phyloP scores from a whole-genome alignment of 92 coral and sea anemone species.

The Meandrina meandrites region DNA sequence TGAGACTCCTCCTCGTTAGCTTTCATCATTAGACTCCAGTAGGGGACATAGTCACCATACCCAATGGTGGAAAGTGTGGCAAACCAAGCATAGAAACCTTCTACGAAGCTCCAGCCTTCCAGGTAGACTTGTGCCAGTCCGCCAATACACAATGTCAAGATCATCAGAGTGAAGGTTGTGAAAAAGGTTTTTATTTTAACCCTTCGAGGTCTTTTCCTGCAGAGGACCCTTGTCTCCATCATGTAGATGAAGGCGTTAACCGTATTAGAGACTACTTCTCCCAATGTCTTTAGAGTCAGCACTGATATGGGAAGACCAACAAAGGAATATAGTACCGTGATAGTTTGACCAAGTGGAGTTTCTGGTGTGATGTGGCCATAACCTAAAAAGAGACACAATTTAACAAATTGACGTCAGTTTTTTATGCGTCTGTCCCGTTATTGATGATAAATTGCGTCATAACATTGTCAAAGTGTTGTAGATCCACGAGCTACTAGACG shows the following conservation, averaged over 20 bases:
- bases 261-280: slow-evolving; percentile 20
- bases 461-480: no score
- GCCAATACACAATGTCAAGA: neutral
- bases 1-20: no score
- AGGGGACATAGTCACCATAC: slow-evolving; percentile 16
- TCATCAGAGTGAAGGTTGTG: neutral
- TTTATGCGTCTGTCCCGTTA: no score
- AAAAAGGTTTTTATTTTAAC: slow-evolving; percentile 3
- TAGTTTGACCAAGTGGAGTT: slow-evolving; percentile 40
- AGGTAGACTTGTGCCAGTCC: neutral
- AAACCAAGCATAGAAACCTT: slow-evolving; percentile 20
- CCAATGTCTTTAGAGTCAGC: slow-evolving; percentile 43
- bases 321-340: slow-evolving; percentile 29
- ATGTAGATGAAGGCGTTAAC: neutral
- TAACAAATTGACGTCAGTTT: no score
- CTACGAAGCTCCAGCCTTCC: slow-evolving; percentile 13
- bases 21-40: neutral
- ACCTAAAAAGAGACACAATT: no score
- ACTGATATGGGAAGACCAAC: slow-evolving; percentile 45
- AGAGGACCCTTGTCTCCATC: neutral
- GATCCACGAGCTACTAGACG: no score
- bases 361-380: slow-evolving; percentile 38
- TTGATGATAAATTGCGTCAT: no score
- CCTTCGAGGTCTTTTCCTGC: neutral
- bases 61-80: slow-evolving; percentile 17